phyloP scores from a whole-genome alignment of 2,888 invertebrate species.

The Ophonus ardosiacus region DNA sequence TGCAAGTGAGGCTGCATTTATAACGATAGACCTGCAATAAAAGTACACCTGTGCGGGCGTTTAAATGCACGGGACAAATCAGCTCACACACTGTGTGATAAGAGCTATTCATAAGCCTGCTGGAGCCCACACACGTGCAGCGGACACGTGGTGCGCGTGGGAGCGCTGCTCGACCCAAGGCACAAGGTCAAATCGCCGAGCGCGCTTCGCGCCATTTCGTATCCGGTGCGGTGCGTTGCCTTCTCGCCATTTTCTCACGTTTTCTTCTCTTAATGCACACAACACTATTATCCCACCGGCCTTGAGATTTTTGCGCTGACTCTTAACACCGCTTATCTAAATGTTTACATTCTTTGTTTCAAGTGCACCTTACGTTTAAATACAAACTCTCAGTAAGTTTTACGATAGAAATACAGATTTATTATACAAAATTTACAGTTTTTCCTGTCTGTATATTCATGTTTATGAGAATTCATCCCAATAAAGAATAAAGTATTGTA shows the following conservation, averaged over 20 bases:
- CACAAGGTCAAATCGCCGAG: conserved; percentile 21
- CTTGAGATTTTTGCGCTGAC: conserved; percentile 33
- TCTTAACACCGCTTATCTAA: background rate
- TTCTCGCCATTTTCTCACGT: conserved; percentile 42
- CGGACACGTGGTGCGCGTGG: conserved; percentile 22
- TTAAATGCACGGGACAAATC: conserved; percentile 21
- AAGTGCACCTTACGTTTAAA: background rate
- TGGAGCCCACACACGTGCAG: conserved; percentile 17
- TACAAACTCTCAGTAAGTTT: too few relatives aligned
- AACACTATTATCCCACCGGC: background rate
- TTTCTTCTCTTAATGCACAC: background rate
- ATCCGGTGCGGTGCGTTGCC: background rate
- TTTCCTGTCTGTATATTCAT: background rate
- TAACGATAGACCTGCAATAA: background rate
- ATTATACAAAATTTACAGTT: too few relatives aligned
- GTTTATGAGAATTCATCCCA: background rate
- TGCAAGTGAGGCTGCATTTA: background rate
- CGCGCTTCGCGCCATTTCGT: conserved; percentile 30
- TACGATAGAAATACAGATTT: too few relatives aligned
- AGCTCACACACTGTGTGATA: conserved; percentile 5
- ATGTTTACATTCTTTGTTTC: background rate
- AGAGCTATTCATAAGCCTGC: conserved; percentile 26
- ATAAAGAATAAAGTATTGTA: background rate
- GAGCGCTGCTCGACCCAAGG: conserved; percentile 3
- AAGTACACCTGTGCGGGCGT: conserved; percentile 23